Evolutionary conservation across 1,140 invertebrate species (phyloP).

Genomic region (Agrypnia vestita): DNA sequence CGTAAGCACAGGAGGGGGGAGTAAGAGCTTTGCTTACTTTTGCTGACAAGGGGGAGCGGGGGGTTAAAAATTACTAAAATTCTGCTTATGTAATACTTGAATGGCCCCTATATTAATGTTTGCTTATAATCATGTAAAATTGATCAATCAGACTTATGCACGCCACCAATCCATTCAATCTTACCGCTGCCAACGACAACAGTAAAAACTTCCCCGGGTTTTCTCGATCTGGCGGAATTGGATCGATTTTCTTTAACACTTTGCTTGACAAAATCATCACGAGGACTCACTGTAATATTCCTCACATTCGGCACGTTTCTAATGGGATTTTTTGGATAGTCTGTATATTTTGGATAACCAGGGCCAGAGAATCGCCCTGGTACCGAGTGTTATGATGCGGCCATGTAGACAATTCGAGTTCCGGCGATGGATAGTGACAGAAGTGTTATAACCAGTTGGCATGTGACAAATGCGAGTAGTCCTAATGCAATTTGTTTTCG

Average conservation of each 20-base stretch:
- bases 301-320: too few species aligned
- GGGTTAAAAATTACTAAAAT: too few species aligned
- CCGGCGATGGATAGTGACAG: not conserved
- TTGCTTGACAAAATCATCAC: too few species aligned
- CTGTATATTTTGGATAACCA: too few species aligned
- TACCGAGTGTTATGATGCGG: not conserved
- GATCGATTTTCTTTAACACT: not conserved
- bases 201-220: not conserved
- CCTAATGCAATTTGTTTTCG: not conserved
- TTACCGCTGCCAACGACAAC: slow-evolving; percentile 3
- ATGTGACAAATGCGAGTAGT: not conserved
- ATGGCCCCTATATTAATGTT: too few species aligned
- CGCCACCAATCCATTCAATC: slow-evolving; percentile 14
- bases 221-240: not conserved
- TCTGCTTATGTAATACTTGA: too few species aligned
- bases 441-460: not conserved
- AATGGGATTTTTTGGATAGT: too few species aligned
- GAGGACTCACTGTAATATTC: too few species aligned
- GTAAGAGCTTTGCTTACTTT: too few species aligned
- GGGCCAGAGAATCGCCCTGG: not conserved
- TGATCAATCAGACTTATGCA: not conserved
- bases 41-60: too few species aligned
- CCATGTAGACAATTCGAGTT: not conserved
- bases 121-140: too few species aligned
- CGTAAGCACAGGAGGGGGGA: too few species aligned